Evolutionary conservation across 2,888 invertebrate genomes (phyloP).

Genomic region (Sarcophaga caerulescens): DNA sequence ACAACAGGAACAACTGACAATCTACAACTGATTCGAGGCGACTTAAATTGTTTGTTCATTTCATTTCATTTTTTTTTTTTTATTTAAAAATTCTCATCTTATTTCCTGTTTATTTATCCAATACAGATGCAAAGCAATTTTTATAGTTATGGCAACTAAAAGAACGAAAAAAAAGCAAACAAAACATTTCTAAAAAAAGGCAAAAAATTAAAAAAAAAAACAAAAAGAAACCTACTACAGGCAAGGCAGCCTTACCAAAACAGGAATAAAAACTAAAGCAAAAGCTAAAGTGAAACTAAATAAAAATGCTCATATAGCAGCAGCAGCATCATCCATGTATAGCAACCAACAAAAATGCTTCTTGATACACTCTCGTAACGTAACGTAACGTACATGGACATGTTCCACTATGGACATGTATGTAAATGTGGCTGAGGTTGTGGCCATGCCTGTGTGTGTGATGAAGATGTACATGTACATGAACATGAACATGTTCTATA

Average conservation of each 20-base stretch:
- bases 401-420: constrained; percentile 21
- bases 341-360: constrained; percentile 25
- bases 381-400: constrained; percentile 38
- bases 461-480: constrained; percentile 7
- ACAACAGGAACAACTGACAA: too few species aligned
- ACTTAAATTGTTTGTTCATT: background rate
- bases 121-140: constrained; percentile 54
- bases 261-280: background rate
- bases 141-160: constrained; percentile 43
- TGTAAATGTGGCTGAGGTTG: constrained; percentile 19
- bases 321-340: background rate
- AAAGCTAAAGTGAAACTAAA: constrained; percentile 20
- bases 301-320: constrained; percentile 56
- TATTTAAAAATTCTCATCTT: background rate
- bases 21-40: too few species aligned
- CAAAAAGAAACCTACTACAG: constrained; percentile 18
- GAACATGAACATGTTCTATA: constrained; percentile 37
- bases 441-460: background rate
- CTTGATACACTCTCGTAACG: constrained; percentile 37
- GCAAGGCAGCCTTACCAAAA: constrained; percentile 45
- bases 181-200: constrained; percentile 1
- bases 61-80: background rate
- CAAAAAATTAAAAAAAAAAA: background rate
- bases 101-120: constrained; percentile 53
- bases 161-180: background rate